Evolutionary conservation across 2,888 invertebrate genomes (phyloP).

Genomic region (Drosophila parthenogenetica): DNA sequence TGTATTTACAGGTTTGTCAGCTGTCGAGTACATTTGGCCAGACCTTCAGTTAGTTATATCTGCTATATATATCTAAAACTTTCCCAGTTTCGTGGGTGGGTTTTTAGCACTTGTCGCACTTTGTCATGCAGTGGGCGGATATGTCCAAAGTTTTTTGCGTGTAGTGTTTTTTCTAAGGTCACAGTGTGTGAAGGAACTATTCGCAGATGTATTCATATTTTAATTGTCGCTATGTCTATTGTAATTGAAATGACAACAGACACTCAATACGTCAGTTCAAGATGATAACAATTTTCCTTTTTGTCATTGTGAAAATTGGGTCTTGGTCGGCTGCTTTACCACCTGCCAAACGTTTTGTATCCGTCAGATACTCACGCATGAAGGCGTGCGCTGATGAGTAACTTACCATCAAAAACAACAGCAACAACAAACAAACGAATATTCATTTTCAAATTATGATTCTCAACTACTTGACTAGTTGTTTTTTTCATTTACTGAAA

Average conservation of each 20-base stretch:
- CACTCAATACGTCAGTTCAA: slow-evolving; percentile 61
- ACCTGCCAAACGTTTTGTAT: slow-evolving; percentile 37
- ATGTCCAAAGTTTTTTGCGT: slow-evolving; percentile 40
- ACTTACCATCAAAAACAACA: slow-evolving; percentile 32
- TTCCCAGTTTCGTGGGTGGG: slow-evolving; percentile 61
- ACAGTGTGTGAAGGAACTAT: slow-evolving; percentile 46
- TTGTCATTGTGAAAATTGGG: slow-evolving; percentile 70
- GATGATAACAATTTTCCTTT: slow-evolving; percentile 64
- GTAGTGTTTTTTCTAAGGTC: slow-evolving; percentile 43
- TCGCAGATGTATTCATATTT: slow-evolving; percentile 15
- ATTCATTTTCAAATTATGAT: slow-evolving; percentile 62
- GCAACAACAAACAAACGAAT: slow-evolving; percentile 18
- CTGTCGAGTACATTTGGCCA: slow-evolving; percentile 36
- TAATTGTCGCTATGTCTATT: slow-evolving; percentile 48
- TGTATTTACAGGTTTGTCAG: slow-evolving; percentile 33
- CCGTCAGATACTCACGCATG: slow-evolving; percentile 65
- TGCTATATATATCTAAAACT: slow-evolving; percentile 26
- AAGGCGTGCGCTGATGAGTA: slow-evolving; percentile 67
- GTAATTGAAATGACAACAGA: slow-evolving; percentile 53
- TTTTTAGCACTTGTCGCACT: slow-evolving; percentile 49
- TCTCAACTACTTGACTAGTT: slow-evolving; percentile 37
- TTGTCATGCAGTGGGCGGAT: slow-evolving; percentile 39
- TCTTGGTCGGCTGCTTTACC: slow-evolving; percentile 65
- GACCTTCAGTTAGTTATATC: slow-evolving; percentile 45
- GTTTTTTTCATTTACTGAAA: slow-evolving; percentile 19